phyloP scores from a whole-genome alignment of 2,888 invertebrate genomes.

The Caenorhabditis zanzibari region DNA sequence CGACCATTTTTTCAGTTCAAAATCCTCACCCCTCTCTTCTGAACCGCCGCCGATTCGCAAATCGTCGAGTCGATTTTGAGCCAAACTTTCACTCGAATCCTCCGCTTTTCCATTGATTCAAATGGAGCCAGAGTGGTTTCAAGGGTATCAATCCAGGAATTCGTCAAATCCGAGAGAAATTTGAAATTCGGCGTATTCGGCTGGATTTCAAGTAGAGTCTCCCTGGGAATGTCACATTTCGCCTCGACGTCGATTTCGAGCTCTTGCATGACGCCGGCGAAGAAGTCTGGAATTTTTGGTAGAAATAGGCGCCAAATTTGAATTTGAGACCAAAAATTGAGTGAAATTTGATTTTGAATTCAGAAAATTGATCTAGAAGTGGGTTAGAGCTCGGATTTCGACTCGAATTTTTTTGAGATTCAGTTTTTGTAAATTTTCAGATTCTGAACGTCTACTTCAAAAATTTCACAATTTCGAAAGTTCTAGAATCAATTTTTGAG shows the following conservation, averaged over 20 bases:
- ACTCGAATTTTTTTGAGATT: too few relatives aligned
- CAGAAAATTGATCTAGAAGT: too few relatives aligned
- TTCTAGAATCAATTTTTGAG: too few relatives aligned
- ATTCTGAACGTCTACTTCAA: too few relatives aligned
- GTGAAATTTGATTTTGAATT: too few relatives aligned
- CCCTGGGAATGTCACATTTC: conserved; percentile 56
- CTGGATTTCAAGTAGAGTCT: conserved; percentile 44
- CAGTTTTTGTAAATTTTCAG: too few relatives aligned
- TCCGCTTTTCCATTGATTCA: conserved; percentile 41
- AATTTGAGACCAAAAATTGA: neutral
- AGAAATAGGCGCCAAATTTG: neutral
- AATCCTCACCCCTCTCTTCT: conserved; percentile 52
- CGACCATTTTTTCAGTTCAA: neutral
- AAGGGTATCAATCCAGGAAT: conserved; percentile 24
- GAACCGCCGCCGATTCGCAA: conserved; percentile 68
- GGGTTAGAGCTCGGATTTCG: too few relatives aligned
- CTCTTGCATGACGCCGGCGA: conserved; percentile 66
- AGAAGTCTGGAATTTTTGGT: conserved; percentile 66
- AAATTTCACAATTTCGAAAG: too few relatives aligned
- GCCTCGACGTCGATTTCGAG: conserved; percentile 66
- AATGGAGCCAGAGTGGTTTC: conserved; percentile 30
- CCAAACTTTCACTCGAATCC: conserved; percentile 55
- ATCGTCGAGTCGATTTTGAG: conserved; percentile 67
- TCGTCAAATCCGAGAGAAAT: conserved; percentile 12
- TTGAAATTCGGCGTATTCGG: conserved; percentile 32